These are phyloP conservation scores for Sympetrum striolatum DNA, from an alignment of 2,888 invertebrate species.

Conservation along the genomic window DNA sequence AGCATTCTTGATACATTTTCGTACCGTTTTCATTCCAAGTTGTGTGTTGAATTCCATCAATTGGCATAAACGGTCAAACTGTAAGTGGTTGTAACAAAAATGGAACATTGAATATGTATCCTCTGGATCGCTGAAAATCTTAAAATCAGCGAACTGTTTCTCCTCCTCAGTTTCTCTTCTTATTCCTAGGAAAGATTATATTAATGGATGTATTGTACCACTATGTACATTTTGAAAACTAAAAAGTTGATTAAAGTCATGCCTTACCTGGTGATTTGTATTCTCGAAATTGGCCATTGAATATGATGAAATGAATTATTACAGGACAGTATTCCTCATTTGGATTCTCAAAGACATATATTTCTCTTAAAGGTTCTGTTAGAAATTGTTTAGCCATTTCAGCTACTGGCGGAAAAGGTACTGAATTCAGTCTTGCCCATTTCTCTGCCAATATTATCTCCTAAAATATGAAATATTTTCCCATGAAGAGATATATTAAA, in stretches of 20 bases:
- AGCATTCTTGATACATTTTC: slow-evolving; percentile 53
- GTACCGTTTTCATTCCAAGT: slow-evolving; percentile 56
- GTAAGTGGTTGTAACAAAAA: slow-evolving; percentile 57
- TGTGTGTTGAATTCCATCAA: slow-evolving; percentile 60
- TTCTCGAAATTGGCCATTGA: slow-evolving; percentile 58
- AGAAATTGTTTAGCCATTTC: slow-evolving; percentile 54
- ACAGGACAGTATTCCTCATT: slow-evolving; percentile 58
- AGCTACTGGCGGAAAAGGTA: slow-evolving; percentile 60
- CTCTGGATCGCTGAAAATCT: slow-evolving; percentile 58
- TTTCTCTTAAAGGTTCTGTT: slow-evolving; percentile 57
- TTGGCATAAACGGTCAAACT: slow-evolving; percentile 58
- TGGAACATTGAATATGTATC: slow-evolving; percentile 60
- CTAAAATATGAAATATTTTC: slow-evolving; percentile 50
- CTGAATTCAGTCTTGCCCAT: slow-evolving; percentile 59
- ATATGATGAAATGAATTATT: slow-evolving; percentile 59
- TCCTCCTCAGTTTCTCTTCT: slow-evolving; percentile 57
- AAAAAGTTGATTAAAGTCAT: background rate
- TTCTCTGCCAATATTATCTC: slow-evolving; percentile 59
- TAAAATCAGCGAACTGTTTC: slow-evolving; percentile 58
- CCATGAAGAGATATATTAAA: background rate
- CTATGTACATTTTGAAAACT: background rate
- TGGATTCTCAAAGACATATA: slow-evolving; percentile 59
- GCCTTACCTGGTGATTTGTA: slow-evolving; percentile 57
- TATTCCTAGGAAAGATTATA: slow-evolving; percentile 55
- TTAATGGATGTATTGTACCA: background rate